These are phyloP conservation scores for Digitonthophagus gazella DNA, from an alignment of 2,888 invertebrate genomes.

Conservation along the genomic window DNA sequence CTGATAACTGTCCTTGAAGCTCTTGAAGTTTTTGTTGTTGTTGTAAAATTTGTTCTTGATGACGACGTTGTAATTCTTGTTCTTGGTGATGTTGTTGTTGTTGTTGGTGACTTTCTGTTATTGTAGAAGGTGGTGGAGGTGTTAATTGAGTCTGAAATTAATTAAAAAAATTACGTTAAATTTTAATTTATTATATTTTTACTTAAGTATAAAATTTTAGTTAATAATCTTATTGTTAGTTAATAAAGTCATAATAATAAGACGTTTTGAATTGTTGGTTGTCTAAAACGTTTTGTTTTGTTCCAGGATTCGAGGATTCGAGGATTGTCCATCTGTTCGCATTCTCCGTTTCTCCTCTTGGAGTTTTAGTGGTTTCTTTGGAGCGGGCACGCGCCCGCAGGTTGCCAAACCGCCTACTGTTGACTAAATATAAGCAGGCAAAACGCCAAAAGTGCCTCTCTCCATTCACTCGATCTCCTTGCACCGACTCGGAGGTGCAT, in stretches of 20 bases:
- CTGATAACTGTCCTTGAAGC: conserved; percentile 59
- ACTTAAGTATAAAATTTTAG: too few species aligned
- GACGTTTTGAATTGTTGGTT: conserved; percentile 7
- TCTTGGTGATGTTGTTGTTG: conserved; percentile 56
- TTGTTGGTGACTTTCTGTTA: conserved; percentile 17
- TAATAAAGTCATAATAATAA: too few species aligned
- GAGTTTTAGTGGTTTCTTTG: conserved; percentile 1
- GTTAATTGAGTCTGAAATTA: background rate
- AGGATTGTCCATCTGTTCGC: conserved; percentile 51
- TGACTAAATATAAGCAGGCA: conserved; percentile 54
- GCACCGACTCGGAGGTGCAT: conserved; percentile 22
- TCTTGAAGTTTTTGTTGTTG: conserved; percentile 62
- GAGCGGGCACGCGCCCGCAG: conserved; percentile 45
- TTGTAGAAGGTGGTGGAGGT: background rate
- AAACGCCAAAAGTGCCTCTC: conserved; percentile 50
- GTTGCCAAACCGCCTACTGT: conserved; percentile 54
- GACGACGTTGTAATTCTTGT: conserved; percentile 69
- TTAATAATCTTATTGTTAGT: too few species aligned
- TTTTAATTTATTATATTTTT: background rate
- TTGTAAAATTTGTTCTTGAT: conserved; percentile 59
- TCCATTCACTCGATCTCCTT: conserved; percentile 48
- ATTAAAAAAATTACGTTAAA: background rate
- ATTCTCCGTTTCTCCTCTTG: conserved; percentile 45
- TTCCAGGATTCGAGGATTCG: conserved; percentile 34
- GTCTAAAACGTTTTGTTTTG: conserved; percentile 31